Evolutionary conservation across 53 echinoderm and acorn worm species (phyloP), one percentile per base, ranked within the genome.

Genomic region (Luidia sarsii): DNA sequence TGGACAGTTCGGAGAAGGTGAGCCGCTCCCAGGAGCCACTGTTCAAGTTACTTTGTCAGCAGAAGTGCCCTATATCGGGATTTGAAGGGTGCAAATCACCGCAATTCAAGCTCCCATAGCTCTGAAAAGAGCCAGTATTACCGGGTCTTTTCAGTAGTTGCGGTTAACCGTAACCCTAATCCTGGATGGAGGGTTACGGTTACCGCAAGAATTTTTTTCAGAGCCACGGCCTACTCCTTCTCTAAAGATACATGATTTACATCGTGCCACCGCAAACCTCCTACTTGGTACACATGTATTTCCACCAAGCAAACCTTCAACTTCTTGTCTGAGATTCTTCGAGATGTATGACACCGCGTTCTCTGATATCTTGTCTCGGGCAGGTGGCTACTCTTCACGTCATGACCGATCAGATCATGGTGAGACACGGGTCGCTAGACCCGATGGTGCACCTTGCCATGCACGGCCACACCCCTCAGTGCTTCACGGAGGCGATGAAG

Each of bases 401-500:
- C 18, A 82, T 39, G 39, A 55, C 82, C 3, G 82, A 67, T 37
- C 66, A 82, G 50, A 37, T 82, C 29, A 82, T 67, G 68, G 9
- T 54, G 0, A 22, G 68, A 66, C 38, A 27, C 51, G 82, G 68
- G 25, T 37, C 66, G 15, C 10, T 19, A 23, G 82, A 67, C 25
- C 82, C 82, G 16, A 10, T 50, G 43, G 67, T 39, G 0, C 53
- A 54, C 29, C 4, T 51, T 15, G 27, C 28, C 39, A 21, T 82
- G 3, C 18, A 55, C 24, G 24, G 65, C 14, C 68, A 37, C 82
- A 82, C 22, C 48, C 67, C 53, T 7, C 30, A 75, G 16, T 57
- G 53, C 28, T 75, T 75, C 75, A 75, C 75, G 13, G 57, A 75
- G 8, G 75, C 22, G 15, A 57, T 75, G 57, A 57, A 46, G 39